Percentiles rank a stretch among this genome's conserved stretches.
Evolutionary conservation across 2,888 invertebrate genomes (phyloP).

Genomic region (Tachina fera): DNA sequence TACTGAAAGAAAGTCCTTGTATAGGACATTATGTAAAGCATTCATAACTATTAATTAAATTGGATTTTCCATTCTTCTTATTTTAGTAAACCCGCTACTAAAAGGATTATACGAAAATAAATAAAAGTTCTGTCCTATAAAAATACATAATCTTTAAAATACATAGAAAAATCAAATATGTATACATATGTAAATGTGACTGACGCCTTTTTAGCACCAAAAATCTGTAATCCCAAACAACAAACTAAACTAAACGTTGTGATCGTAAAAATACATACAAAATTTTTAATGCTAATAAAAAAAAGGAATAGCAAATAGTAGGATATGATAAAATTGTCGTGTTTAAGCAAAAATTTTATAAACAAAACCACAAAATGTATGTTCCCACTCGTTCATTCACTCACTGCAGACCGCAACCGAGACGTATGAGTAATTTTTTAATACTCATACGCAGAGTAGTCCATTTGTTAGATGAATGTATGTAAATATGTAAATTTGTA

Average conservation of each 20-base stretch:
- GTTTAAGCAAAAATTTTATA: constrained; percentile 51
- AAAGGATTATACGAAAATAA: constrained; percentile 19
- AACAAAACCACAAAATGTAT: constrained; percentile 57
- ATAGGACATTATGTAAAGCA: neutral
- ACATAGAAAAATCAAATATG: constrained; percentile 52
- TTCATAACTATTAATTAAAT: constrained; percentile 13
- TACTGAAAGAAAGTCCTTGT: neutral
- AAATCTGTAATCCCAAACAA: constrained; percentile 57
- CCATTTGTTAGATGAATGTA: neutral
- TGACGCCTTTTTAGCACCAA: constrained; percentile 45
- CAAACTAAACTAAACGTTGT: constrained; percentile 31
- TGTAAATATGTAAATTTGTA: neutral
- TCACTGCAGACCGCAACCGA: constrained; percentile 21
- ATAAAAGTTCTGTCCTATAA: constrained; percentile 5
- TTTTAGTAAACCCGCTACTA: constrained; percentile 20
- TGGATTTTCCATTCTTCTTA: constrained; percentile 4
- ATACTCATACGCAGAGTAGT: constrained; percentile 57
- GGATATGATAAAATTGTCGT: constrained; percentile 22
- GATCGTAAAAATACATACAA: constrained; percentile 36
- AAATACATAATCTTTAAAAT: constrained; percentile 28
- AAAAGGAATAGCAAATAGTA: constrained; percentile 14
- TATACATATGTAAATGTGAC: constrained; percentile 41
- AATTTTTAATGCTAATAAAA: constrained; percentile 15
- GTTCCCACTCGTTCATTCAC: constrained; percentile 20
- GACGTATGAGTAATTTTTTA: constrained; percentile 65